These are phyloP conservation scores for Plectus sambesii DNA, from an alignment of 1,140 invertebrate genomes.

Conservation along the genomic window DNA sequence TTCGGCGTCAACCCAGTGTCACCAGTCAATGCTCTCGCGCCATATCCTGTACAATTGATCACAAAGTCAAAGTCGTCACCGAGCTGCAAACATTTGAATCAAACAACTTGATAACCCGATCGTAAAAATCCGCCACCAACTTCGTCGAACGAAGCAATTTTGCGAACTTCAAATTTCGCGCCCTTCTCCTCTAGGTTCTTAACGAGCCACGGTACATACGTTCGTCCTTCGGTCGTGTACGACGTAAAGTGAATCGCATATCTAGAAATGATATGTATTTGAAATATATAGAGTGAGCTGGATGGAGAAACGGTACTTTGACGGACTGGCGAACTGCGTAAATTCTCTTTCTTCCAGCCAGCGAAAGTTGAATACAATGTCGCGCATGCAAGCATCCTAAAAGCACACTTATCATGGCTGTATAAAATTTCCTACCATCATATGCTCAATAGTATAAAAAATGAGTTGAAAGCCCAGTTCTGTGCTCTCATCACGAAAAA, in stretches of 20 bases:
- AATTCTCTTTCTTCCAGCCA: conserved; percentile 32
- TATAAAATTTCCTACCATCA: too few species aligned
- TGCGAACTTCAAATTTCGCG: conserved; percentile 18
- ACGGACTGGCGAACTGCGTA: conserved; percentile 25
- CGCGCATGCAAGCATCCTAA: conserved; percentile 20
- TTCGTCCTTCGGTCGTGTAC: conserved; percentile 36
- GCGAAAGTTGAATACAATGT: conserved; percentile 41
- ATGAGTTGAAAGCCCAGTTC: too few species aligned
- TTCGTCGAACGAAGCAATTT: conserved; percentile 22
- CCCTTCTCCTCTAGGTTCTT: conserved; percentile 21
- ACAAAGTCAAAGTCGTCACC: conserved; percentile 30
- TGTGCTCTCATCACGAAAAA: too few species aligned
- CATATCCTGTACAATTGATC: conserved; percentile 37
- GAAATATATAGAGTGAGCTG: neutral
- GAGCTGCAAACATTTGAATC: too few species aligned
- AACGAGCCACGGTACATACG: conserved; percentile 36
- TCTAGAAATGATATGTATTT: conserved; percentile 20
- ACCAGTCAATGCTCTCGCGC: conserved; percentile 24
- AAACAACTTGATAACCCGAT: too few species aligned
- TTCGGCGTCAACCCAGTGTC: too few species aligned
- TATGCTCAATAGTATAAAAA: too few species aligned
- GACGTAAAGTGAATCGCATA: conserved; percentile 39
- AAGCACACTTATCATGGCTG: too few species aligned
- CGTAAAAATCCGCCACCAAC: neutral
- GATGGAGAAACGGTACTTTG: conserved; percentile 13